Evolutionary conservation across 2,113 vertebrate genomes (phyloP).

Genomic region (Tichodroma muraria): DNA sequence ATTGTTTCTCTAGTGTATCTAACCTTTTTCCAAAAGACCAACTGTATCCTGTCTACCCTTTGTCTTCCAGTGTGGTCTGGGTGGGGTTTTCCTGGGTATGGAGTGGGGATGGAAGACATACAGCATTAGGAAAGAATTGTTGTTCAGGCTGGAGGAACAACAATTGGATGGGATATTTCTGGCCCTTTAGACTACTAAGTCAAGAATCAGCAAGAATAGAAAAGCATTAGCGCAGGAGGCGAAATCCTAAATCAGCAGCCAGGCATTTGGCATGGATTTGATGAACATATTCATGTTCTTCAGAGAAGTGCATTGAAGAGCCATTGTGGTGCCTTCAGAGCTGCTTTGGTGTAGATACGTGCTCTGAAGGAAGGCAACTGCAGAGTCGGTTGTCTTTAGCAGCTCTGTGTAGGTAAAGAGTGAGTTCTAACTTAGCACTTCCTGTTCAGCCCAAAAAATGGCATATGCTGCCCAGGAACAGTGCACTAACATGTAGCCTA

Average conservation of each 20-base stretch:
- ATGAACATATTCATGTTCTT: accelerated
- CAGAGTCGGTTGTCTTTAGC: neutral
- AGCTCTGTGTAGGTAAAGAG: neutral
- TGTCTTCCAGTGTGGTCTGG: neutral
- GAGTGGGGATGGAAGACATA: accelerated
- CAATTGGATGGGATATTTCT: neutral
- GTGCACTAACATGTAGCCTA: accelerated
- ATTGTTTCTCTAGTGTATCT: neutral
- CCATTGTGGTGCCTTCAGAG: neutral
- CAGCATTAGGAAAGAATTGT: neutral
- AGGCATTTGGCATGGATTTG: neutral
- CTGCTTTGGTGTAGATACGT: accelerated
- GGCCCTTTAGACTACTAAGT: neutral
- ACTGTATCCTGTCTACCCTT: neutral
- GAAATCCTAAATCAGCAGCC: neutral
- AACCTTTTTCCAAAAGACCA: neutral
- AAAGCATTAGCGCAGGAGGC: neutral
- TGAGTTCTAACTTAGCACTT: neutral
- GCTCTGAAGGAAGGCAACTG: neutral
- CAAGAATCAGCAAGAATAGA: neutral
- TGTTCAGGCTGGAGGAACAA: neutral
- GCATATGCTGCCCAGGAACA: neutral
- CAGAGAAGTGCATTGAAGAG: neutral
- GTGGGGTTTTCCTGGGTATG: neutral
- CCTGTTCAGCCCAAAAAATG: neutral